phyloP scores from a whole-genome alignment of 2,888 invertebrate genomes.

The Scrobipalpa costella region DNA sequence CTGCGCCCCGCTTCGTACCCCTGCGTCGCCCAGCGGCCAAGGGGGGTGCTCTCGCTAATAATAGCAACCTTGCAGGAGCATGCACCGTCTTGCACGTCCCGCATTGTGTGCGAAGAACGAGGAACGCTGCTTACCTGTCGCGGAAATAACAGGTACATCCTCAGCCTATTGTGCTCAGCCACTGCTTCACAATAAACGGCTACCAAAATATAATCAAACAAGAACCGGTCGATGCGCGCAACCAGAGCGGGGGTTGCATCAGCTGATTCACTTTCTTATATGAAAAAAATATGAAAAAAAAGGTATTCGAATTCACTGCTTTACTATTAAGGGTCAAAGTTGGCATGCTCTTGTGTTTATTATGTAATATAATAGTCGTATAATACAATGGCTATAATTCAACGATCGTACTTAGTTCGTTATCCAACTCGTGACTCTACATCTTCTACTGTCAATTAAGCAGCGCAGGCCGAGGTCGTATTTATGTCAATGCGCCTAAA shows the following conservation, averaged over 20 bases:
- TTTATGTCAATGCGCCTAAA: constrained; percentile 19
- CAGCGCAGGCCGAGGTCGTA: constrained; percentile 12
- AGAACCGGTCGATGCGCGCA: background rate
- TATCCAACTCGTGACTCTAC: constrained; percentile 1
- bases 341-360: background rate
- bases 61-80: constrained; percentile 14
- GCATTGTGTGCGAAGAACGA: background rate
- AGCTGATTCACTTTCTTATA: background rate
- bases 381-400: background rate
- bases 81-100: constrained; percentile 6
- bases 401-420: background rate
- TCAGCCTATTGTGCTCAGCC: constrained; percentile 4
- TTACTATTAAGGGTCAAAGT: background rate
- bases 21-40: background rate
- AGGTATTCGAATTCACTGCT: too few species aligned
- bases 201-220: background rate
- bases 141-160: constrained; percentile 17
- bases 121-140: constrained; percentile 15
- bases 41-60: constrained; percentile 10
- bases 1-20: background rate
- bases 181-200: background rate
- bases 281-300: background rate
- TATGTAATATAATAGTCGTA: constrained; percentile 1
- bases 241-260: background rate
- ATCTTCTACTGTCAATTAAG: constrained; percentile 15